phyloP scores from a whole-genome alignment of 2,888 invertebrate species.

The Corythucha ciliata region DNA sequence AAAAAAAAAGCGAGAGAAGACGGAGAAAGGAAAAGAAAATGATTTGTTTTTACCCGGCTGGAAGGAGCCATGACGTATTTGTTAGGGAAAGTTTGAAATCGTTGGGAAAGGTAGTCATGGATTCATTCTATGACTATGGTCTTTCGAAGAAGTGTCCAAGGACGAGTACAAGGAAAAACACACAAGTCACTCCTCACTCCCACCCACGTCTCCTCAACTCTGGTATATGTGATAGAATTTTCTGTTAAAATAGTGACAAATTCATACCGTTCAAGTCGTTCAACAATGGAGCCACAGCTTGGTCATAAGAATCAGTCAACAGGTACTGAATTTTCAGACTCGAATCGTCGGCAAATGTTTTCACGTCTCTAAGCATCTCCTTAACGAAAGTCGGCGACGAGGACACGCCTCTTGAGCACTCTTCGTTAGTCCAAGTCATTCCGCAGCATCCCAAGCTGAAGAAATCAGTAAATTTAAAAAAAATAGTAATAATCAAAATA shows the following conservation, averaged over 20 bases:
- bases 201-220: not conserved
- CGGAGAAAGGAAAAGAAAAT: no score
- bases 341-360: constrained; percentile 53
- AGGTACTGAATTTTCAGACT: constrained; percentile 53
- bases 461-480: not conserved
- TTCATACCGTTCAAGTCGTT: constrained; percentile 54
- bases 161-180: not conserved
- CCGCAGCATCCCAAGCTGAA: constrained; percentile 49
- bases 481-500: not conserved
- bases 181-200: not conserved
- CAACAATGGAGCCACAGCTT: constrained; percentile 51
- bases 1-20: no score
- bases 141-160: not conserved
- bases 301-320: constrained; percentile 51
- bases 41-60: no score
- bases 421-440: constrained; percentile 55
- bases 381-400: constrained; percentile 48
- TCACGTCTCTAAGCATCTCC: constrained; percentile 51
- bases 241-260: not conserved
- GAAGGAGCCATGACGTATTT: no score
- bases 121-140: no score
- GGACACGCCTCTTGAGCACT: constrained; percentile 49
- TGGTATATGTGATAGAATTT: not conserved
- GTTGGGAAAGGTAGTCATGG: no score
- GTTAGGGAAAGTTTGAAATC: no score